phyloP scores from a whole-genome alignment of 2,888 invertebrate species.

The Pseudococcus viburni region DNA sequence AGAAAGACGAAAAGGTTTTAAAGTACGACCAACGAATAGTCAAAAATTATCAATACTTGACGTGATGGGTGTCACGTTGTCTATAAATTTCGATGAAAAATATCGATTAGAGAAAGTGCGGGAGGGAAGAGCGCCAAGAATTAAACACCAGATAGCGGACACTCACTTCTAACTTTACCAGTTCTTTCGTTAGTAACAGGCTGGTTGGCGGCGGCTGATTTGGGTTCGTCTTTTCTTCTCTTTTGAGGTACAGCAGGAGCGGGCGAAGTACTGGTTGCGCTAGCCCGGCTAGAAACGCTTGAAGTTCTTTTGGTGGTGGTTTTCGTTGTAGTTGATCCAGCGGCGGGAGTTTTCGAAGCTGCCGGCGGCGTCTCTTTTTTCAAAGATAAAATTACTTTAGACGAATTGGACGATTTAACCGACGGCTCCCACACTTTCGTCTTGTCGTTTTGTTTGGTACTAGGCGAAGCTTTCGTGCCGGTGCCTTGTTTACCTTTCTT shows the following conservation, averaged over 20 bases:
- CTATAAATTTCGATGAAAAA: too few relatives aligned
- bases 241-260: slow-evolving; percentile 27
- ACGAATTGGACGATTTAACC: slow-evolving; percentile 66
- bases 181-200: slow-evolving; percentile 25
- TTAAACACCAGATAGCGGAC: not conserved
- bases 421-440: slow-evolving; percentile 67
- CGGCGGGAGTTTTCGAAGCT: slow-evolving; percentile 55
- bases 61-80: too few relatives aligned
- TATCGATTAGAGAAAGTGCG: too few relatives aligned
- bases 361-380: slow-evolving; percentile 66
- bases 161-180: slow-evolving; percentile 65
- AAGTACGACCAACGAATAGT: too few relatives aligned
- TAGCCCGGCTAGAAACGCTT: slow-evolving; percentile 39
- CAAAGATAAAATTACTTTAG: slow-evolving; percentile 61
- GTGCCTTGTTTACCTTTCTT: slow-evolving; percentile 63
- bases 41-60: too few relatives aligned
- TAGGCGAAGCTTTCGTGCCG: slow-evolving; percentile 60
- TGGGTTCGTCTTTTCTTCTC: slow-evolving; percentile 67
- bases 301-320: slow-evolving; percentile 61
- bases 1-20: not conserved
- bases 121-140: not conserved
- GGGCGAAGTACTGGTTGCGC: slow-evolving; percentile 50
- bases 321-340: slow-evolving; percentile 52
- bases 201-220: slow-evolving; percentile 65
- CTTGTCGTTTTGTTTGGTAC: slow-evolving; percentile 66